Base-by-base conservation (phyloP, 1,140 invertebrate genomes). In the Anagrus nilaparvatae region DNA sequence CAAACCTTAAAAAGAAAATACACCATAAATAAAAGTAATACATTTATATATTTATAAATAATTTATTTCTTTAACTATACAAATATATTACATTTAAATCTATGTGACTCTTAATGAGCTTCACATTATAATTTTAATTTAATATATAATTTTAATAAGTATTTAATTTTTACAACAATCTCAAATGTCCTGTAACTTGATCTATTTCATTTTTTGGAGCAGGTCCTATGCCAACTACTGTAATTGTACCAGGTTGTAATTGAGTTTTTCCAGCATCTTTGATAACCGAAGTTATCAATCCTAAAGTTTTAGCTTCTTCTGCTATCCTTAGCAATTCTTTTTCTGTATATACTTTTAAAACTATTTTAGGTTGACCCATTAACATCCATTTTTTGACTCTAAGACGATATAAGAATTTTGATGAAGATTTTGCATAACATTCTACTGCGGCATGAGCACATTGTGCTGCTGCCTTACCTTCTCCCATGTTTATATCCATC, bases 401-500 rank as follows among this genome's bases (percentile, higher is more conserved):
- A 9, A 65, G 50, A 13, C 63, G 62, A 29, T 71, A 9, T 18
- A 21, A 6, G 37, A 39, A 14, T 36, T 9, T 34, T 21, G 8
- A 10, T 13, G 59, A 48, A 5, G 74, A 61, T 50, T 66, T 62
- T 51, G 77, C 71, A 53, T 76, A 83, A 51, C 80, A 82, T 48
- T 70, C 65, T 34, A 79, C 57, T 29, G 87, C 78, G 17, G 85
- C 87, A 68, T 90, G 87, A 20, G 81, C 76, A 68, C 82, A 87
- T 61, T 87, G 87, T 13, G 84, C 77, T n/a, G 82, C 85, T 31
- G 76, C 73, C 69, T 90, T 89, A 8, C 87, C 87, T 66, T 76
- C 82, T 12, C 77, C 74, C 84, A 91, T 89, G 40, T 74, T 70
- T 8, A 91, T 62, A 65, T 91, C 86, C 27, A 69, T 76, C 32